These are phyloP conservation scores for Lamprotornis superbus DNA, from an alignment of 2,113 vertebrate genomes.

Conservation along the genomic window DNA sequence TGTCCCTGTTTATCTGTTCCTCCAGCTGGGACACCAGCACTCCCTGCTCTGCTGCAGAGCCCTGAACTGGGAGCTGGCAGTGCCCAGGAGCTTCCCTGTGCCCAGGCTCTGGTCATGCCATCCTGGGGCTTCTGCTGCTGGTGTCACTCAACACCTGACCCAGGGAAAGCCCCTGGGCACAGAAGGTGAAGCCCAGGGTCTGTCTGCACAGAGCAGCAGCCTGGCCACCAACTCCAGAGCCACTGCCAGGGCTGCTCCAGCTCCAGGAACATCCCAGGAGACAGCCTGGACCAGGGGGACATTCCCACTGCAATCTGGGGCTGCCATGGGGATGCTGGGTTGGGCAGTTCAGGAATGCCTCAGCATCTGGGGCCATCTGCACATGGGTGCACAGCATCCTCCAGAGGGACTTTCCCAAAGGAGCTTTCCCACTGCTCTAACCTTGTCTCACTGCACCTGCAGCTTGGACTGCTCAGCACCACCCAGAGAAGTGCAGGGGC, in stretches of 20 bases:
- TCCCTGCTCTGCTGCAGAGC: not conserved
- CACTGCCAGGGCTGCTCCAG: not conserved
- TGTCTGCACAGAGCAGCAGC: not conserved
- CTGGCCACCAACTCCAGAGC: not conserved
- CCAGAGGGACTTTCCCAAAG: not conserved
- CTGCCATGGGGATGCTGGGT: not conserved
- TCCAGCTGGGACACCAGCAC: not conserved
- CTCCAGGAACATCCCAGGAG: not conserved
- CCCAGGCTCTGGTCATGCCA: not conserved
- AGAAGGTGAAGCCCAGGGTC: not conserved
- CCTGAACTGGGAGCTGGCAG: not conserved
- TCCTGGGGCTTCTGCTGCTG: not conserved
- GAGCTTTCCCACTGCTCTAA: not conserved
- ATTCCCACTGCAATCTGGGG: not conserved
- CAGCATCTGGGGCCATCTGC: not conserved
- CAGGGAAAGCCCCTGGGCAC: not conserved
- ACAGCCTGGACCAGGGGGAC: not conserved
- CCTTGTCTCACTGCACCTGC: accelerated
- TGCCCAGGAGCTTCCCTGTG: not conserved
- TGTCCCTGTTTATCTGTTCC: not conserved
- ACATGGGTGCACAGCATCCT: not conserved
- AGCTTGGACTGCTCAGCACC: not conserved
- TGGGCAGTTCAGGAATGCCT: not conserved
- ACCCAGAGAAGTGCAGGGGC: not conserved
- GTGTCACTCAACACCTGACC: not conserved